Evolutionary conservation across 1,140 invertebrate species (phyloP).

Genomic region (Drosophila baimaii): DNA sequence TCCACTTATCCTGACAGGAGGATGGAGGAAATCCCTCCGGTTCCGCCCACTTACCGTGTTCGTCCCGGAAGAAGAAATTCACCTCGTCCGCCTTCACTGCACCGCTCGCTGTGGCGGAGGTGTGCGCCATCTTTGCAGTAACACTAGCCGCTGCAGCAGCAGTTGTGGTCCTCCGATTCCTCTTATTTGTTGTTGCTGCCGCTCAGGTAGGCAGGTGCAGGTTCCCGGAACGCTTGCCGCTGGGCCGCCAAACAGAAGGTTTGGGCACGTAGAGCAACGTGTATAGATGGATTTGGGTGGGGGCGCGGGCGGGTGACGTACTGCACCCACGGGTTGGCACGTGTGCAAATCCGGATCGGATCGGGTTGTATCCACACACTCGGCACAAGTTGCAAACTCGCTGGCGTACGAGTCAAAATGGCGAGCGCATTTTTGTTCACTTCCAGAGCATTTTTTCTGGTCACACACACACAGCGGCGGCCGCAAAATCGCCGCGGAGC

Average conservation of each 20-base stretch:
- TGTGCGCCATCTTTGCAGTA: slow-evolving; percentile 76
- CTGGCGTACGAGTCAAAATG: slow-evolving; percentile 76
- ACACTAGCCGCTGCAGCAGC: slow-evolving; percentile 8
- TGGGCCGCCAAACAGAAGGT: slow-evolving; percentile 59
- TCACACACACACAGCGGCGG: slow-evolving; percentile 71
- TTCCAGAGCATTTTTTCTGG: slow-evolving; percentile 79
- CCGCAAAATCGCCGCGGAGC: slow-evolving; percentile 56
- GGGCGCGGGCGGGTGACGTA: slow-evolving; percentile 25
- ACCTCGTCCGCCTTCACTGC: slow-evolving; percentile 72
- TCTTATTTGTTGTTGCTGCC: slow-evolving; percentile 29
- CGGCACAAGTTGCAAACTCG: slow-evolving; percentile 54
- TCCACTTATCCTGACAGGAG: slow-evolving; percentile 9
- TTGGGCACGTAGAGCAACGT: slow-evolving; percentile 62
- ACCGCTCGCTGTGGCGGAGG: slow-evolving; percentile 55
- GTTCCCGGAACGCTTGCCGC: slow-evolving; percentile 19
- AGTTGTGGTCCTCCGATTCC: slow-evolving; percentile 1
- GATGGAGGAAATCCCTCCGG: neutral
- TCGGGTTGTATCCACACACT: slow-evolving; percentile 15
- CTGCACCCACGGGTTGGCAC: slow-evolving; percentile 30
- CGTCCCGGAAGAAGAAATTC: slow-evolving; percentile 79
- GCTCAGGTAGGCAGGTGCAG: slow-evolving; percentile 33
- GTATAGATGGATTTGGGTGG: slow-evolving; percentile 27
- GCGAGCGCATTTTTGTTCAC: slow-evolving; percentile 79
- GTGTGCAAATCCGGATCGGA: slow-evolving; percentile 20
- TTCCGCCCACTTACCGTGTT: slow-evolving; percentile 73